Evolutionary conservation across 2,888 invertebrate genomes (phyloP).

Genomic region (Acanthococcus lagerstroemiae): DNA sequence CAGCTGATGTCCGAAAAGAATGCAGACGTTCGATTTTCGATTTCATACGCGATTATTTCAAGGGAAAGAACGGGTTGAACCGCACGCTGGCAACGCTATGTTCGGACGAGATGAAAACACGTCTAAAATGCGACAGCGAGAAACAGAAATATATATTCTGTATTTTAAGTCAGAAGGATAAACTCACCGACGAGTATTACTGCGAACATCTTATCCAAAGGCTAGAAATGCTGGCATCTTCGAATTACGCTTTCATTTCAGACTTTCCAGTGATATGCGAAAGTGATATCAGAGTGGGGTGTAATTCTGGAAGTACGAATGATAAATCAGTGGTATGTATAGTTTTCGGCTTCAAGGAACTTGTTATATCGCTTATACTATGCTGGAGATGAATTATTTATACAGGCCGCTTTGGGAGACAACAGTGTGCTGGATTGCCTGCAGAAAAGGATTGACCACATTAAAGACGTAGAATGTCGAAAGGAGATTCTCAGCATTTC

Average conservation of each 20-base stretch:
- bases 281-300: not conserved
- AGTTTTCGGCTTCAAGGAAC: no score
- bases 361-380: no score
- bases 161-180: not conserved
- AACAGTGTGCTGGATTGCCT: conserved; percentile 67
- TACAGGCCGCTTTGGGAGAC: not conserved
- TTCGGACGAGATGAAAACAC: not conserved
- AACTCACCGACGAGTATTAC: not conserved
- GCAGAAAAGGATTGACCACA: conserved; percentile 54
- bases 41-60: not conserved
- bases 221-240: not conserved
- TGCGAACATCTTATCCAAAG: not conserved
- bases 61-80: not conserved
- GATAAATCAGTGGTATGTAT: not conserved
- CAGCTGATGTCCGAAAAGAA: not conserved
- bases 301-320: not conserved
- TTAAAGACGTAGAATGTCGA: conserved; percentile 56
- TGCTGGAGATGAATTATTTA: not conserved
- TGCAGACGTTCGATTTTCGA: not conserved
- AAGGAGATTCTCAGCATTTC: conserved; percentile 71
- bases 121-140: no score
- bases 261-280: not conserved
- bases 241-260: not conserved
- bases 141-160: not conserved
- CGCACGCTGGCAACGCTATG: not conserved